Percentiles rank a stretch among this genome's conserved stretches.
These are phyloP conservation scores for Heterodera carotae DNA, from an alignment of 1,140 invertebrate genomes.

Conservation along the genomic window DNA sequence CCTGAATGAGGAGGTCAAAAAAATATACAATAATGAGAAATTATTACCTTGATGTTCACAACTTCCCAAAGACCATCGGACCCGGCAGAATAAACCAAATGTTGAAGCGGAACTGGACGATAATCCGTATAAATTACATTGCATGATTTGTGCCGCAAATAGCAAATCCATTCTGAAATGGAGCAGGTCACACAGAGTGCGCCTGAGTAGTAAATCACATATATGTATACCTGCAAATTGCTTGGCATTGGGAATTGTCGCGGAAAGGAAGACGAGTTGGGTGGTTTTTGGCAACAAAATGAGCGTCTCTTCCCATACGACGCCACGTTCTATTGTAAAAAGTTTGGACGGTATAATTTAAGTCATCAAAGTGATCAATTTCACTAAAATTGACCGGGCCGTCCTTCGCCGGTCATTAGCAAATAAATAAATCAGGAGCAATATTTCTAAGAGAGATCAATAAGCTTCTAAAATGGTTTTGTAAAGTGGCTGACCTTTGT, in stretches of 20 bases:
- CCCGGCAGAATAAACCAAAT: constrained; percentile 94
- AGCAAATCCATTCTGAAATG: constrained; percentile 90
- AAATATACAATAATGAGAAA: background rate
- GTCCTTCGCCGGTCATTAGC: too few species aligned
- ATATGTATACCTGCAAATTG: constrained; percentile 76
- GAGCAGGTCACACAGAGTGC: too few species aligned
- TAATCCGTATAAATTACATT: constrained; percentile 99
- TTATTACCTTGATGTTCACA: constrained; percentile 81
- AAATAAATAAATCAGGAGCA: too few species aligned
- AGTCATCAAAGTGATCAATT: too few species aligned
- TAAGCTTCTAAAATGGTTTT: too few species aligned
- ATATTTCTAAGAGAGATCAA: too few species aligned
- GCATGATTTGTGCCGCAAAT: constrained; percentile 89
- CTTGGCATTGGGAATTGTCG: constrained; percentile 96
- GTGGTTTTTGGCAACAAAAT: constrained; percentile 96
- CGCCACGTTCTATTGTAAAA: constrained; percentile 78
- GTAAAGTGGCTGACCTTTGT: constrained; percentile 76
- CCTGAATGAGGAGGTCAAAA: constrained; percentile 66
- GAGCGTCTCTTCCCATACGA: constrained; percentile 99
- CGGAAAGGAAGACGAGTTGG: constrained; percentile 85
- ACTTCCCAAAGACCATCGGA: constrained; percentile 92
- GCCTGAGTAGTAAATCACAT: background rate
- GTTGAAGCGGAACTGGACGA: constrained; percentile 91
- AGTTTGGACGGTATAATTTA: too few species aligned
- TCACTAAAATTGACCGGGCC: too few species aligned